A percentile compares a stretch with the other conserved stretches of the same genome.
Evolutionary conservation across 2,888 invertebrate genomes (phyloP).

Genomic region (Dryobotodes eremita): DNA sequence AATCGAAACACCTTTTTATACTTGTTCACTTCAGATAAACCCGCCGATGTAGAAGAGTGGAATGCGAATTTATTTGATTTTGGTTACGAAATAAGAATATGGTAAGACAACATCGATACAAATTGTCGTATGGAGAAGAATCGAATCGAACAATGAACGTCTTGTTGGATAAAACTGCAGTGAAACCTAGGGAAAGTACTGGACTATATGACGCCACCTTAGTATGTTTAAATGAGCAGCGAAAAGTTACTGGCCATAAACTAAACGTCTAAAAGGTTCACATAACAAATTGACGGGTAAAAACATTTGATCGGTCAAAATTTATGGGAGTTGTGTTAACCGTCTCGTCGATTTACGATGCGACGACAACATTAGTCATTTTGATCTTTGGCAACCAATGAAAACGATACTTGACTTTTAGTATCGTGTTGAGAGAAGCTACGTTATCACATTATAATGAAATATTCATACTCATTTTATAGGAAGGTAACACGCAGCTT

Average conservation of each 20-base stretch:
- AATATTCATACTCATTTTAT: conserved; percentile 18
- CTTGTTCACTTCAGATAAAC: conserved; percentile 50
- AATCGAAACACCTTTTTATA: conserved; percentile 49
- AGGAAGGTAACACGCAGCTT: conserved; percentile 18
- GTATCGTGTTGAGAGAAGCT: conserved; percentile 8
- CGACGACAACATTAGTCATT: conserved; percentile 9
- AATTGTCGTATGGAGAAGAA: conserved; percentile 4
- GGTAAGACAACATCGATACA: conserved; percentile 2
- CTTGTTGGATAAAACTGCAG: not conserved
- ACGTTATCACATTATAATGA: conserved; percentile 22
- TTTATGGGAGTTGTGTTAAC: conserved; percentile 39
- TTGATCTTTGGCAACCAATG: conserved; percentile 28
- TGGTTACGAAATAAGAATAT: conserved; percentile 41
- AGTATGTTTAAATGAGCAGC: not conserved
- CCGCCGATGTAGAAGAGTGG: conserved; percentile 26
- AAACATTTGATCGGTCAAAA: conserved; percentile 15
- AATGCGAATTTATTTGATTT: conserved; percentile 50
- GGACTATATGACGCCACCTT: not conserved
- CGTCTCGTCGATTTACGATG: conserved; percentile 41
- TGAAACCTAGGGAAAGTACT: not conserved
- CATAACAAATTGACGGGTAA: conserved; percentile 13
- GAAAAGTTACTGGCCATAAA: conserved; percentile 4
- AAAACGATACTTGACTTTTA: conserved; percentile 26
- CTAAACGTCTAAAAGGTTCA: not conserved
- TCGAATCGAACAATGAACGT: not conserved